Percentiles rank a stretch among this genome's conserved stretches.
phyloP scores from a whole-genome alignment of 2,113 vertebrate species.

The Syngnathus typhle region DNA sequence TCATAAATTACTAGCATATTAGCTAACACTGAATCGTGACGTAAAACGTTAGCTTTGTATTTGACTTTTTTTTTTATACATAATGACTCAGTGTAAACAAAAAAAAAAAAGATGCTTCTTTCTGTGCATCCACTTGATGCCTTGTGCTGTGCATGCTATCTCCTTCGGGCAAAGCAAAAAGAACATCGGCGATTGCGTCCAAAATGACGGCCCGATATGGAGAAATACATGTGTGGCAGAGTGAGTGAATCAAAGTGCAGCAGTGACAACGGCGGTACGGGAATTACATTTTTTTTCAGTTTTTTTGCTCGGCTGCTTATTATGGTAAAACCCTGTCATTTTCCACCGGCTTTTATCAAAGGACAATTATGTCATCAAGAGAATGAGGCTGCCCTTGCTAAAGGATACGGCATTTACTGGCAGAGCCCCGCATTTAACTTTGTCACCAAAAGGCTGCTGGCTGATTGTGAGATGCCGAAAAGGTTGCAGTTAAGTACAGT shows the following conservation, averaged over 20 bases:
- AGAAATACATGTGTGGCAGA: constrained; percentile 41
- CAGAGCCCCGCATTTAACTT: constrained; percentile 42
- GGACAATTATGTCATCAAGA: constrained; percentile 52
- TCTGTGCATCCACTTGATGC: constrained; percentile 3
- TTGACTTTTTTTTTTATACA: not conserved
- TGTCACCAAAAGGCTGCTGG: constrained; percentile 45
- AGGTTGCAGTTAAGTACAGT: constrained; percentile 52
- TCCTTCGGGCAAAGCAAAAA: constrained; percentile 31
- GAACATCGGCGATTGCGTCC: constrained; percentile 55
- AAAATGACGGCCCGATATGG: constrained; percentile 37
- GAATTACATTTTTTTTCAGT: no score
- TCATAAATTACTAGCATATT: not conserved
- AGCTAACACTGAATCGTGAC: not conserved
- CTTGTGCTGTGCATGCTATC: constrained; percentile 5
- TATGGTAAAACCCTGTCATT: constrained; percentile 60
- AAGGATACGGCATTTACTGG: constrained; percentile 62
- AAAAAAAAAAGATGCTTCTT: constrained; percentile 8
- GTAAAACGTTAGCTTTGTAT: not conserved
- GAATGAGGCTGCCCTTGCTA: constrained; percentile 54
- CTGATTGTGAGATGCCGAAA: constrained; percentile 49
- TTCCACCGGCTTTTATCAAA: constrained; percentile 59
- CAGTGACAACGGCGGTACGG: constrained; percentile 12
- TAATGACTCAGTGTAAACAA: not conserved
- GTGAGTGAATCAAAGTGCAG: constrained; percentile 34
- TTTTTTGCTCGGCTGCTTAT: constrained; percentile 33